These are phyloP conservation scores for Athetis lepigone DNA, from an alignment of 2,888 invertebrate genomes.

Conservation along the genomic window DNA sequence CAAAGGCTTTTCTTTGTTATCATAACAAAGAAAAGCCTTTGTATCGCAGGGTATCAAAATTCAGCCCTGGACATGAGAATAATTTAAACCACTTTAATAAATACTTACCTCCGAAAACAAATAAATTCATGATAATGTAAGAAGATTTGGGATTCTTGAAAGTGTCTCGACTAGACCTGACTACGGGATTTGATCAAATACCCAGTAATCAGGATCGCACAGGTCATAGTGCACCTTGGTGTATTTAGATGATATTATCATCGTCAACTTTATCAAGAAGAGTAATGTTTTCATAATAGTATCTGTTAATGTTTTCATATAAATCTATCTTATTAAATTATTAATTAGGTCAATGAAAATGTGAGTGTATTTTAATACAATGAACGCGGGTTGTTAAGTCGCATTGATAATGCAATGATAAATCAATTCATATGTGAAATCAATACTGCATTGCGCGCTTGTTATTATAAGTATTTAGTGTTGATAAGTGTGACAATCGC, in stretches of 20 bases:
- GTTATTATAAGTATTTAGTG: slow-evolving; percentile 23
- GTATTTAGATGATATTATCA: not conserved
- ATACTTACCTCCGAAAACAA: no score
- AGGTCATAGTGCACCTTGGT: not conserved
- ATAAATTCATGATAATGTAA: not conserved
- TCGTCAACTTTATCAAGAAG: not conserved
- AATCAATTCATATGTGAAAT: slow-evolving; percentile 45
- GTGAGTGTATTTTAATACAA: slow-evolving; percentile 38
- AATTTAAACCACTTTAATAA: slow-evolving; percentile 19
- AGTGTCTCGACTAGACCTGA: not conserved
- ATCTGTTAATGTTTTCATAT: not conserved
- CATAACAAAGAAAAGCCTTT: no score
- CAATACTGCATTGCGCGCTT: slow-evolving; percentile 23
- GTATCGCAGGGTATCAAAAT: not conserved
- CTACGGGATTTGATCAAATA: slow-evolving; percentile 12
- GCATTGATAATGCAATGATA: slow-evolving; percentile 47
- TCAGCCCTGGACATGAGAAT: slow-evolving; percentile 3
- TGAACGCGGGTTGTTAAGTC: slow-evolving; percentile 18
- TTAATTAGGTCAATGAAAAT: slow-evolving; percentile 41
- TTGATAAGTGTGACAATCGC: slow-evolving; percentile 18
- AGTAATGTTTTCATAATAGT: not conserved
- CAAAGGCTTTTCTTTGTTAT: not conserved
- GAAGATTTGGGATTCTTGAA: not conserved
- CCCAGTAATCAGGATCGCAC: no score
- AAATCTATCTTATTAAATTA: not conserved